Conservation (phyloP, 1,140 invertebrate genomes). For the Drosophila lini region DNA sequence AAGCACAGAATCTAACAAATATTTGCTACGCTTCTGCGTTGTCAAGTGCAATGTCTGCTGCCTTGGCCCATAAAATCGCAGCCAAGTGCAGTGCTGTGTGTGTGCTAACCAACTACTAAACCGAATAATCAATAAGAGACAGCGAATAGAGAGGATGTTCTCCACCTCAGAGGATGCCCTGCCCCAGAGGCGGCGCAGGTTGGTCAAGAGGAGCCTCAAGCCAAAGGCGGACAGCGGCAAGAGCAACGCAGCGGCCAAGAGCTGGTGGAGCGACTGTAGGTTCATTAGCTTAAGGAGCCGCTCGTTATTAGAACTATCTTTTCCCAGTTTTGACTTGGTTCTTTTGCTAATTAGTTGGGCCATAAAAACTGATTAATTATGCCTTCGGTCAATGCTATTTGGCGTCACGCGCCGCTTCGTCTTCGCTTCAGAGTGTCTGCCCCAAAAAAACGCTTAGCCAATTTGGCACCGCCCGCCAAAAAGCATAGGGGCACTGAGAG, state of each 20-base stretch:
- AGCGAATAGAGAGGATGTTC: constrained; percentile 47
- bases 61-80: constrained; percentile 47
- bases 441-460: constrained; percentile 41
- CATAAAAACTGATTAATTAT: constrained; percentile 77
- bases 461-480: constrained; percentile 55
- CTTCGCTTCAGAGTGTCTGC: constrained; percentile 12
- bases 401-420: constrained; percentile 47
- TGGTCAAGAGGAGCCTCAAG: constrained; percentile 45
- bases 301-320: constrained; percentile 24
- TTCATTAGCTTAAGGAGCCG: constrained; percentile 48
- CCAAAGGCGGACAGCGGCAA: constrained; percentile 42
- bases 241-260: constrained; percentile 30
- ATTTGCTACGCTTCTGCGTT: constrained; percentile 22
- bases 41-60: constrained; percentile 60
- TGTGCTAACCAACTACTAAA: constrained; percentile 39
- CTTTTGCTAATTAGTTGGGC: constrained; percentile 58
- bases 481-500: constrained; percentile 1
- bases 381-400: constrained; percentile 67
- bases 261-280: constrained; percentile 78
- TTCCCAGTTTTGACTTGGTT: constrained; percentile 27
- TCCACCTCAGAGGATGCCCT: constrained; percentile 62
- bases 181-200: constrained; percentile 40
- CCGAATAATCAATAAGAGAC: constrained; percentile 52
- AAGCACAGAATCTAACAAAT: constrained; percentile 23
- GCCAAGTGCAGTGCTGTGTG: constrained; percentile 46